These are phyloP conservation scores for Drosophila ambigua DNA, from an alignment of 1,140 invertebrate species.

Conservation along the genomic window DNA sequence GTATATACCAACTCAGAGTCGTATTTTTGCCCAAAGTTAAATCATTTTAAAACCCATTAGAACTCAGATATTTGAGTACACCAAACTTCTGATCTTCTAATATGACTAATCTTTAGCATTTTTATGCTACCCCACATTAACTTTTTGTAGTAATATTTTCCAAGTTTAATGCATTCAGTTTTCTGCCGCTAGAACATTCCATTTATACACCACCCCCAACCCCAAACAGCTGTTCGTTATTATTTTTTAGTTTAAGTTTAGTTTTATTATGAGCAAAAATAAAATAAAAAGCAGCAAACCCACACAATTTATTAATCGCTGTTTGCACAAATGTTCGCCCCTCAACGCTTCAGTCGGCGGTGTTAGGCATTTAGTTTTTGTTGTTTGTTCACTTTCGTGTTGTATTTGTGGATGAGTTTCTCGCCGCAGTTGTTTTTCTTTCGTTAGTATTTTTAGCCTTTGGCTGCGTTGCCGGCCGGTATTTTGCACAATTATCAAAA, in stretches of 20 bases:
- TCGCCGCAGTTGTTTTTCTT: not conserved
- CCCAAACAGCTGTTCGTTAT: too few relatives aligned
- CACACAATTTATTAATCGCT: constrained; percentile 66
- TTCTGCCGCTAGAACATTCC: too few relatives aligned
- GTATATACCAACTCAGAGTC: too few relatives aligned
- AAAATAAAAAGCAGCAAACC: not conserved
- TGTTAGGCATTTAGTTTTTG: constrained; percentile 49
- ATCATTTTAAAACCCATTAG: too few relatives aligned
- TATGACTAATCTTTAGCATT: too few relatives aligned
- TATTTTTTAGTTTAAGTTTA: not conserved
- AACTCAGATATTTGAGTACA: too few relatives aligned
- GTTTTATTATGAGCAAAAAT: constrained; percentile 32
- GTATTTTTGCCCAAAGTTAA: too few relatives aligned
- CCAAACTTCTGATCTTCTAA: too few relatives aligned
- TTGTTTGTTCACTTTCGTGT: constrained; percentile 6
- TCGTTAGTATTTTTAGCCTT: constrained; percentile 20
- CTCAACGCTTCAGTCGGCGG: constrained; percentile 30
- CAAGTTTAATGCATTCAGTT: too few relatives aligned
- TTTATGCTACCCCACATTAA: too few relatives aligned
- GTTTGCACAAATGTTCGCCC: constrained; percentile 55
- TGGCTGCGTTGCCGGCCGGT: constrained; percentile 58
- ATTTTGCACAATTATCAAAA: constrained; percentile 47
- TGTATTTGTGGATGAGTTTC: not conserved
- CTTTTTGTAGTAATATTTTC: too few relatives aligned
- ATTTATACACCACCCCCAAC: too few relatives aligned